Conservation (phyloP, 2,113 vertebrate species). For the Lampris incognitus region DNA sequence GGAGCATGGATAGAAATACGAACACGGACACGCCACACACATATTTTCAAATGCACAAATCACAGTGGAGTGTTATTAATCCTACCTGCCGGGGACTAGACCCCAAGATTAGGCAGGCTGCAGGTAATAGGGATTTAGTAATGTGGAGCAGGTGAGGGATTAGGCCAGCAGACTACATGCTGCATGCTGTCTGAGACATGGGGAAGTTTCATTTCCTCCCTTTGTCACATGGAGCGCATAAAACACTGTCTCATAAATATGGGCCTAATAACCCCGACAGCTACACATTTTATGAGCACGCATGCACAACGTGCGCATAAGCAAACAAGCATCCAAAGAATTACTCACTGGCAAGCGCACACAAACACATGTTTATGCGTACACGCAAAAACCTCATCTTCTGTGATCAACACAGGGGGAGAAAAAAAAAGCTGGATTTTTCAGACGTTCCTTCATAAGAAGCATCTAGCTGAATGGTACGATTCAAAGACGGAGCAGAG, state of each 20-base stretch:
- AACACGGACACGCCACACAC: conserved; percentile 25
- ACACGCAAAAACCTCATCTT: neutral
- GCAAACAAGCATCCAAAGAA: neutral
- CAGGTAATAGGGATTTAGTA: conserved; percentile 78
- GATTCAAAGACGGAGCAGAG: conserved; percentile 8
- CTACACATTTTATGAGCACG: conserved; percentile 46
- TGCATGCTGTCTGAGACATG: conserved; percentile 70
- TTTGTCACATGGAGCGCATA: conserved; percentile 73
- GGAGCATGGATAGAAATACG: conserved; percentile 39
- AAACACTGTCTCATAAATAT: conserved; percentile 80
- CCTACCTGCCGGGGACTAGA: conserved; percentile 74
- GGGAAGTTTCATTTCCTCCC: conserved; percentile 84
- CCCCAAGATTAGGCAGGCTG: conserved; percentile 70
- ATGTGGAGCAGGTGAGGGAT: conserved; percentile 83
- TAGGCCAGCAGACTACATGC: conserved; percentile 72
- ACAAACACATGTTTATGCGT: no score
- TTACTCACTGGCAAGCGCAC: neutral
- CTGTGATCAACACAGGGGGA: neutral
- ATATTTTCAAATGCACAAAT: conserved; percentile 58
- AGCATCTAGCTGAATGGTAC: neutral
- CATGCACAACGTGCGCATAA: conserved; percentile 6
- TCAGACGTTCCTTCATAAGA: neutral
- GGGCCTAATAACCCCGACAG: conserved; percentile 58
- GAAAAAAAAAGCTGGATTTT: conserved; percentile 9
- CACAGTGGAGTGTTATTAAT: conserved; percentile 73